Base-by-base conservation (phyloP, 2,797 vertebrate species). In the Mastacembelus armatus region DNA sequence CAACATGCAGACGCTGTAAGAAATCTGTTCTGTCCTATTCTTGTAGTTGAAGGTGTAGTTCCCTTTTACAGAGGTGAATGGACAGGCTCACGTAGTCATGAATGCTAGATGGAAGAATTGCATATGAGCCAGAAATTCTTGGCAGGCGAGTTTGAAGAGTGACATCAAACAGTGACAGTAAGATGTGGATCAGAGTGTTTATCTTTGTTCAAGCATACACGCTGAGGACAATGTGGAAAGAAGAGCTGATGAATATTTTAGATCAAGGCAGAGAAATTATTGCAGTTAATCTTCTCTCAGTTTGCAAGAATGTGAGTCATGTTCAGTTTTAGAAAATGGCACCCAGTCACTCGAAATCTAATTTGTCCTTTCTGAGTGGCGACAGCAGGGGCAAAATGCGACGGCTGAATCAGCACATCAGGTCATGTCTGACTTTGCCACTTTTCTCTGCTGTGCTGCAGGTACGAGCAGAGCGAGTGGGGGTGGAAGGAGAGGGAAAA, bases 401-500 rank as follows among this genome's bases (percentile, higher is more conserved):
- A 35, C 7, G 36, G 27, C 33, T 0, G 47, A 65, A 50, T 50
- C 2, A 55, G 44, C 18, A 1, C 1, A 10, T 16, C 10, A 2
- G 0, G 0, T 58, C 33, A 42, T 1, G 1, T 38, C 60, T 3
- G 5, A 36, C n/a, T 1, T 27, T 21, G n/a, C 45, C 43, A 12
- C 1, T 22, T 67, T 50, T 6, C 14, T 48, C 0, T 26, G 14
- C 32, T 4, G 10, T 1, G 12, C 40, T 19, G 27, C 55, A 98
- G 97, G 89, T 98, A 98, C 1, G 96, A 98, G 90, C 96, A 97
- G 81, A 98, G 97, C 0, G 96, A 98, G 75, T 98, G 96, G 97
- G 97, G 97, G 2, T 98, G 97, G 97, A 98, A 98, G 83, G 97
- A 98, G 76, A 89, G 96, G 36, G 97, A 97, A 88, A 98, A 98